Conservation (phyloP, 1,140 invertebrate species). For the Lordiphosa stackelbergi region DNA sequence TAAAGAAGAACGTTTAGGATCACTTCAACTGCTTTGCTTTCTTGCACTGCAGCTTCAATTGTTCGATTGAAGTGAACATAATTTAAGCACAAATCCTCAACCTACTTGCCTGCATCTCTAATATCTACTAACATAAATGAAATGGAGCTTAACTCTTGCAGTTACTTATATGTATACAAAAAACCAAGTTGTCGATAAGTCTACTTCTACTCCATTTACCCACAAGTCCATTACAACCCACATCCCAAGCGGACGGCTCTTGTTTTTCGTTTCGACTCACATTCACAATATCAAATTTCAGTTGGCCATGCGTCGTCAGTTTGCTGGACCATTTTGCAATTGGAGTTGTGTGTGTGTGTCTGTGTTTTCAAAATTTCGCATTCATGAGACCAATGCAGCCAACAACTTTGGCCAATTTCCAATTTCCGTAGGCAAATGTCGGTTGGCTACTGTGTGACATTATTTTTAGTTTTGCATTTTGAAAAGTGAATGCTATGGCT, state of each 20-base stretch:
- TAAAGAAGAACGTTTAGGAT: no score
- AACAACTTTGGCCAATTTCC: conserved; percentile 43
- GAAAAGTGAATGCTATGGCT: conserved; percentile 56
- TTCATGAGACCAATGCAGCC: conserved; percentile 45
- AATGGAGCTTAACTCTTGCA: conserved; percentile 9
- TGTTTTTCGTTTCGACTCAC: conserved; percentile 3
- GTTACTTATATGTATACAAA: conserved; percentile 5
- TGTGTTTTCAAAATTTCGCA: conserved; percentile 55
- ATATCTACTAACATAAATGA: neutral
- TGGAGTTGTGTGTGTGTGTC: conserved; percentile 16
- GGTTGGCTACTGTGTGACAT: conserved; percentile 38
- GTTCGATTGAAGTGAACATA: no score
- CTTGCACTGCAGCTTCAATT: no score
- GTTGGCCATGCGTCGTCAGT: conserved; percentile 5
- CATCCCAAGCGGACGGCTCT: conserved; percentile 36
- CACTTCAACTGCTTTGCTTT: no score
- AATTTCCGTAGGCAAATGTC: conserved; percentile 52
- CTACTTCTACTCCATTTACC: conserved; percentile 38
- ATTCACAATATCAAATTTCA: conserved; percentile 37
- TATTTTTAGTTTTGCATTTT: conserved; percentile 12
- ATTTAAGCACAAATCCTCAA: no score
- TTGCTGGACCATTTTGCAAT: conserved; percentile 40
- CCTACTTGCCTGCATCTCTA: neutral
- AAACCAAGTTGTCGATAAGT: conserved; percentile 46
- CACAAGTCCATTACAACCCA: conserved; percentile 37